These are phyloP conservation scores for Sandelia bainsii DNA, from an alignment of 2,797 vertebrate genomes.

Conservation along the genomic window DNA sequence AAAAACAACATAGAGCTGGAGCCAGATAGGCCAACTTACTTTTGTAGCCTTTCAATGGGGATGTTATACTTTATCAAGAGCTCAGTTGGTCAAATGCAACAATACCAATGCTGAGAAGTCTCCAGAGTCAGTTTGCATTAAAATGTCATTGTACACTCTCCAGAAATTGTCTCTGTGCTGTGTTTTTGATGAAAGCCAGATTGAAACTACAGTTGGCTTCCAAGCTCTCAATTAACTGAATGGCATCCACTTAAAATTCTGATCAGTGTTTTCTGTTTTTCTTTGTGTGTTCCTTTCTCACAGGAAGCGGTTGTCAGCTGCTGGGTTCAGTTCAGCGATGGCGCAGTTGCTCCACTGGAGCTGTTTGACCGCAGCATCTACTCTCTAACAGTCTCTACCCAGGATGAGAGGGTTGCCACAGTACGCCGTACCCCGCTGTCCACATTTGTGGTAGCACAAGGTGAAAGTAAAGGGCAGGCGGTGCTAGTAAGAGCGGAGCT, in stretches of 20 bases:
- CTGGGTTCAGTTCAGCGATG: slow-evolving; percentile 96
- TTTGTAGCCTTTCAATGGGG: neutral
- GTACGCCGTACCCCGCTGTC: slow-evolving; percentile 87
- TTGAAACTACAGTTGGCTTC: neutral
- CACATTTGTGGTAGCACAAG: slow-evolving; percentile 85
- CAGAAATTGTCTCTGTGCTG: neutral
- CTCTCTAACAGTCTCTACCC: slow-evolving; percentile 86
- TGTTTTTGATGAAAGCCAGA: neutral
- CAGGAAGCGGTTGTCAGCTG: slow-evolving; percentile 93
- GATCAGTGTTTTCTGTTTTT: neutral
- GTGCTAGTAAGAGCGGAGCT: slow-evolving; percentile 89
- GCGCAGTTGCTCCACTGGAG: slow-evolving; percentile 88
- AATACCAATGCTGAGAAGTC: neutral
- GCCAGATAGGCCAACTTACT: neutral
- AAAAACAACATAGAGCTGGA: neutral
- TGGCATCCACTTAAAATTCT: slow-evolving; percentile 1
- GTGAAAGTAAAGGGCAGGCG: slow-evolving; percentile 84
- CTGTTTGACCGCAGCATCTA: slow-evolving; percentile 90
- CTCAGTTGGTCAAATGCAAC: neutral
- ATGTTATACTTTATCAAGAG: neutral
- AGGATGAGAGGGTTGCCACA: slow-evolving; percentile 89
- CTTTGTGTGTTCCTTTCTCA: slow-evolving; percentile 50
- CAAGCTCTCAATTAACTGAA: neutral
- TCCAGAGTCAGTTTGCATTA: neutral
- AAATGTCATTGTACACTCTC: neutral